A percentile compares a stretch with the other conserved stretches of the same genome.
Conservation (phyloP, 1,140 invertebrate genomes). For the Cherax destructor region DNA sequence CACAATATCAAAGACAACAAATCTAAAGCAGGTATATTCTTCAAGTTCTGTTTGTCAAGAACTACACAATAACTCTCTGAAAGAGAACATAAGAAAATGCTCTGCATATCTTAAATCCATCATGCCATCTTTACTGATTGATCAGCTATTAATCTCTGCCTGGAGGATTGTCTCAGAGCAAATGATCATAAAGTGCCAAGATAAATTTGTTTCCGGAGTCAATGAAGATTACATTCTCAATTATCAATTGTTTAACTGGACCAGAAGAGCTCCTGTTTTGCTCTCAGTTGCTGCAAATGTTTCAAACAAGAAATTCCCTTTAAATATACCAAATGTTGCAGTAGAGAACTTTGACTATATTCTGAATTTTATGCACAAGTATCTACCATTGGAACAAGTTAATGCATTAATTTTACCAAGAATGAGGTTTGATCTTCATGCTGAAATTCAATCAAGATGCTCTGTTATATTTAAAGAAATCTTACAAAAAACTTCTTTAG, state of each 20-base stretch:
- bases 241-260: constrained; percentile 38
- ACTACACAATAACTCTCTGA: neutral
- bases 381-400: constrained; percentile 35
- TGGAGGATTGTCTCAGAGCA: constrained; percentile 35
- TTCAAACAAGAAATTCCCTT: neutral
- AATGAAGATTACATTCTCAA: neutral
- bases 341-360: neutral
- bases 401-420: constrained; percentile 14
- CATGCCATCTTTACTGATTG: constrained; percentile 35
- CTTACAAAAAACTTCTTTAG: constrained; percentile 14
- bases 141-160: constrained; percentile 2
- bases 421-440: neutral
- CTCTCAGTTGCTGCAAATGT: constrained; percentile 21
- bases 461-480: neutral
- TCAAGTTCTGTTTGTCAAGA: neutral
- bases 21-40: neutral
- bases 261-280: constrained; percentile 24
- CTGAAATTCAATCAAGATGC: neutral
- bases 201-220: neutral
- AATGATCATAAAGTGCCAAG: neutral
- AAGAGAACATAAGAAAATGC: constrained; percentile 15
- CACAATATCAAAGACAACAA: neutral
- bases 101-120: constrained; percentile 16
- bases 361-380: constrained; percentile 16
- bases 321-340: constrained; percentile 28